Conservation (phyloP, 2,113 vertebrate species). For the Raja brachyura region DNA sequence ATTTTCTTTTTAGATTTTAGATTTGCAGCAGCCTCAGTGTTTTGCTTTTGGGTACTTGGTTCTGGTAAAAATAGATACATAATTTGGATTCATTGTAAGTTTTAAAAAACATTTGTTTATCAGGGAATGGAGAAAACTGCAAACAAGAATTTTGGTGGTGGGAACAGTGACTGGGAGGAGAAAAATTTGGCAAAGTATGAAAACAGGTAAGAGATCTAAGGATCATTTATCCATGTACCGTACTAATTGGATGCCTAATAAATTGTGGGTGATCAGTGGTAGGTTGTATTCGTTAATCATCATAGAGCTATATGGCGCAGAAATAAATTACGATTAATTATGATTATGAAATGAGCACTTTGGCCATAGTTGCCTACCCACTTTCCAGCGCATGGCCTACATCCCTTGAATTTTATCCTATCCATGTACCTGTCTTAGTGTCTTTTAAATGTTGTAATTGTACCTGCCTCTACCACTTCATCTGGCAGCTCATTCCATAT, state of each 20-base stretch:
- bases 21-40: too few relatives aligned
- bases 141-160: constrained; percentile 89
- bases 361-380: too few relatives aligned
- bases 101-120: constrained; percentile 22
- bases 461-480: too few relatives aligned
- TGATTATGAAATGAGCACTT: too few relatives aligned
- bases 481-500: too few relatives aligned
- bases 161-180: constrained; percentile 96
- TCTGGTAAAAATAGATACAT: background rate
- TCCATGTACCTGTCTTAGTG: too few relatives aligned
- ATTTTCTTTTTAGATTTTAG: too few relatives aligned
- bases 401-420: too few relatives aligned
- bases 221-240: background rate
- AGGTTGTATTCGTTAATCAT: background rate
- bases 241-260: background rate
- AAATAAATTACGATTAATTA: too few relatives aligned
- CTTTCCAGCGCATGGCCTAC: too few relatives aligned
- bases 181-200: constrained; percentile 91
- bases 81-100: background rate
- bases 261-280: background rate
- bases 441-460: too few relatives aligned
- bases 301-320: too few relatives aligned
- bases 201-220: constrained; percentile 64
- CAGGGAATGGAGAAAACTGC: constrained; percentile 85
- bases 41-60: background rate